Conservation (phyloP, 2,113 vertebrate genomes). For the Eira barbara region DNA sequence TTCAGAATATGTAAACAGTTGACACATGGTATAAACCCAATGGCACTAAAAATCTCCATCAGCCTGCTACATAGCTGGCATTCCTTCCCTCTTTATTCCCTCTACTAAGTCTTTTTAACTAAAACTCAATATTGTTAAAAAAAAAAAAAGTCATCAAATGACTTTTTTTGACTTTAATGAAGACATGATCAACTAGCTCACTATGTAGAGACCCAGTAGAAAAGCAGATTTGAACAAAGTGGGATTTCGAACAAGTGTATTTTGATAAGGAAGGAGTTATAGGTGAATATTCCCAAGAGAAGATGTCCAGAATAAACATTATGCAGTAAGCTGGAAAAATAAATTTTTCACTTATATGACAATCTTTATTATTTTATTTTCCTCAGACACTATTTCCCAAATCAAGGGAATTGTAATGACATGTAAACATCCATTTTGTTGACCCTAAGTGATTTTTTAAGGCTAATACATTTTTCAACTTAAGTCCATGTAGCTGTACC, state of each 20-base stretch:
- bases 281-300: background rate
- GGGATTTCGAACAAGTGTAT: background rate
- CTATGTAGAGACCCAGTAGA: background rate
- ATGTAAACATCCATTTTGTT: background rate
- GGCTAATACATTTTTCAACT: background rate
- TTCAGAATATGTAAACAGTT: background rate
- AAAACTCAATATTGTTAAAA: background rate
- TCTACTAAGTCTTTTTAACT: background rate
- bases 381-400: background rate
- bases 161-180: background rate
- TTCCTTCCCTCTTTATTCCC: background rate
- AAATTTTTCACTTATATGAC: background rate
- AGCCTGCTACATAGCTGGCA: background rate
- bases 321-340: background rate
- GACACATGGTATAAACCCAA: background rate
- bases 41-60: background rate
- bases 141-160: background rate
- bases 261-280: background rate
- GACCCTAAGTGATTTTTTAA: background rate
- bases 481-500: background rate
- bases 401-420: background rate
- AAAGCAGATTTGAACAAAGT: background rate
- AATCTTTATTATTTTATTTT: background rate
- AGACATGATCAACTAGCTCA: background rate
- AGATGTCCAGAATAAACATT: background rate